Base-by-base conservation (phyloP, 2,888 invertebrate genomes). In the Sericinus montela region DNA sequence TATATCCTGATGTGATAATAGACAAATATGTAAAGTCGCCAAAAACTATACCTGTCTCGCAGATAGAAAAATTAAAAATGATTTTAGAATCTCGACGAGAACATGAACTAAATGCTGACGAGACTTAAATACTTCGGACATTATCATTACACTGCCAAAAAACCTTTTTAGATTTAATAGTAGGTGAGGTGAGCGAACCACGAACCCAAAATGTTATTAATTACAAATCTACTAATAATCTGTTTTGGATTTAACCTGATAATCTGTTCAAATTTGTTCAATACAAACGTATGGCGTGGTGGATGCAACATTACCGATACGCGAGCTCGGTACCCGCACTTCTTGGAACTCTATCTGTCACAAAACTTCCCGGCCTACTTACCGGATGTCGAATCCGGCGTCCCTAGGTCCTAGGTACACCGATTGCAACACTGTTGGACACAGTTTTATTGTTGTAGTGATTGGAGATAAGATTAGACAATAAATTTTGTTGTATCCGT, bases 121-220 rank as follows among this genome's bases (percentile, higher is more conserved):
- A n/a, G n/a, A n/a, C n/a, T n/a, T n/a, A n/a, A n/a, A n/a, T n/a
- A n/a, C n/a, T n/a, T n/a, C n/a, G n/a, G n/a, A n/a, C n/a, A n/a
- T n/a, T n/a, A n/a, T n/a, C n/a, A n/a, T n/a, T n/a, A n/a, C n/a
- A 53, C 10, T 28, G 49, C 34, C 44, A 45, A 29, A 44, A n/a
- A 35, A 38, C 11, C 48, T 29, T 25, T 34, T 25, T 9, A 5
- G 11, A 15, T 3, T 38, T 25, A 25, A 10, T 25, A 19, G n/a
- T 23, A n/a, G 30, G 8, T n/a, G 10, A 30, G 30, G 16, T 23
- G 49, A 45, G 39, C 44, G 19, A 38, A 34, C 49, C 49, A 45
- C 55, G 60, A 57, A 61, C 55, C 54, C 48, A 45, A 47, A 19
- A 40, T 54, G 58, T 58, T 58, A 60, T 52, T 56, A 43, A 48